Evolutionary conservation across 2,888 invertebrate genomes (phyloP), one percentile per base, ranked within the genome.

Genomic region (Homarus gammarus): DNA sequence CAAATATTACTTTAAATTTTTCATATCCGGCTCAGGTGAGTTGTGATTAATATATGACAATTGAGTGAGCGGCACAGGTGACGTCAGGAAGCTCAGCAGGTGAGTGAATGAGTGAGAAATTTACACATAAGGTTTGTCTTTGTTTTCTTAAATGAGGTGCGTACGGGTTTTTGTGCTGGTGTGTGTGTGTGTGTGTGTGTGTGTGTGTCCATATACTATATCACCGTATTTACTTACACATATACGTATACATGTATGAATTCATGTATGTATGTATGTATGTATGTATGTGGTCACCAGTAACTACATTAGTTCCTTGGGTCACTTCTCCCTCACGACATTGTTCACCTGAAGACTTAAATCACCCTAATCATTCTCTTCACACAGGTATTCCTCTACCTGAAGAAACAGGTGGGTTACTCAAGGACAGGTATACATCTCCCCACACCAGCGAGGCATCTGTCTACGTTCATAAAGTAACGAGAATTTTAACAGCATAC

Each of bases 181-280:
- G 78, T 78, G 78, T 78, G 49, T 78, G 78, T 78, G 78, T 78
- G 78, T 51, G 51, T 51, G 78, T 51, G 78, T 51, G 78, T 51
- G 78, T 51, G 78, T 78, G 78, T 51, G 78, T 78, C 40, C 22
- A 10, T 77, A 22, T 77, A 27, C 8, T 40, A 36, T 49, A n/a
- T 49, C 27, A 27, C 27, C 49, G 15, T 78, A 15, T 15, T 8
- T 78, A 49, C 33, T 78, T 6, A 10, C 12, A n/a, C 27, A 3
- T 78, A 12, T 49, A 3, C 31, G 44, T 78, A 27, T 49, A n/a
- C 10, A 31, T 49, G 56, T 79, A 31, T 49, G n/a, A n/a, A n/a
- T 78, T 10, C n/a, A 33, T 78, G 56, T n/a, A 51, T 51, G 51
- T 78, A 31, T 78, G 2, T 78, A 2, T 78, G 51, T 51, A n/a